Evolutionary conservation across 2,113 vertebrate genomes (phyloP).

Genomic region (Phalacrocorax carbo): DNA sequence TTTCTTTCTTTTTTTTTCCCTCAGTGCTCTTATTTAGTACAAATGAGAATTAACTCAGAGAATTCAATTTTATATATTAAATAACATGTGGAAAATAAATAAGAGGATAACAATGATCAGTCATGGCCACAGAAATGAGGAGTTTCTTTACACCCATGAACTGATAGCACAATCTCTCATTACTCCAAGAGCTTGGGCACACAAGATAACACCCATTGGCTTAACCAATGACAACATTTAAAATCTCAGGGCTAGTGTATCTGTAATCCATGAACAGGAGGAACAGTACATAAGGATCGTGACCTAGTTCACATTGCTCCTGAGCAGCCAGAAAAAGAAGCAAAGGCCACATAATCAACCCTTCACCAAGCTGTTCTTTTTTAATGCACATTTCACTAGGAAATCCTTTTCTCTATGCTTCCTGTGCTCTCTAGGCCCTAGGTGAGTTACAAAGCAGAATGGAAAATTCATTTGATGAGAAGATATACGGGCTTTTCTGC

Average conservation of each 20-base stretch:
- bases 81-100: background rate
- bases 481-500: slow-evolving; percentile 19
- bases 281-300: background rate
- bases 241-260: background rate
- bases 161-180: background rate
- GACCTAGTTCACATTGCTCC: background rate
- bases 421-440: slow-evolving; percentile 5
- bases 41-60: background rate
- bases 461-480: slow-evolving; percentile 11
- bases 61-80: background rate
- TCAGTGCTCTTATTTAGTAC: background rate
- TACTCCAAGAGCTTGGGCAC: background rate
- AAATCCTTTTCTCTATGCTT: background rate
- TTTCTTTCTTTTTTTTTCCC: background rate
- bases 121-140: background rate
- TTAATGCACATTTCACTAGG: background rate
- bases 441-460: background rate
- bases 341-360: background rate
- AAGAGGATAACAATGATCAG: background rate
- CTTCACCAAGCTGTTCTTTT: background rate
- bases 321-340: background rate
- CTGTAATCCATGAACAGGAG: background rate
- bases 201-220: background rate
- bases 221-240: background rate
- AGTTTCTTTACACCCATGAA: background rate